Evolutionary conservation across 2,888 invertebrate genomes (phyloP).

Genomic region (Macrosoma leucophasiata): DNA sequence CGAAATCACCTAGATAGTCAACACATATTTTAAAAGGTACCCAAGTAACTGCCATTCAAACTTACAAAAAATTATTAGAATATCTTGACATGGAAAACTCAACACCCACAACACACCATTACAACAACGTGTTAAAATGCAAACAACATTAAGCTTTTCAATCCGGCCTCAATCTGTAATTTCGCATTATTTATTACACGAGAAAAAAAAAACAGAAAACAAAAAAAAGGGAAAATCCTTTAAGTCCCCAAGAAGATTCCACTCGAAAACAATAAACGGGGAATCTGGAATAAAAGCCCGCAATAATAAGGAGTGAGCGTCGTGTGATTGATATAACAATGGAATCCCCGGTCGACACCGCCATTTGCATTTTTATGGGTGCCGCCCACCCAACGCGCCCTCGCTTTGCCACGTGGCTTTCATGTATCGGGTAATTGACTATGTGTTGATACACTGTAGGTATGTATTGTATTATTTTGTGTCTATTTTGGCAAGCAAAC

Average conservation of each 20-base stretch:
- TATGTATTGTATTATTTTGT: too few relatives aligned
- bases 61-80: too few relatives aligned
- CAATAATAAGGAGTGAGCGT: conserved; percentile 54
- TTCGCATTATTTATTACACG: conserved; percentile 14
- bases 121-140: too few relatives aligned
- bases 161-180: background rate
- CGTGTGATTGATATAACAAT: conserved; percentile 66
- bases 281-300: conserved; percentile 45
- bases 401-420: too few relatives aligned
- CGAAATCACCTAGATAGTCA: too few relatives aligned
- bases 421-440: too few relatives aligned
- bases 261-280: conserved; percentile 52
- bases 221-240: conserved; percentile 21
- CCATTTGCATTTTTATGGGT: conserved; percentile 76
- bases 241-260: conserved; percentile 25
- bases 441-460: too few relatives aligned
- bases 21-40: too few relatives aligned
- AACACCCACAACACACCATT: too few relatives aligned
- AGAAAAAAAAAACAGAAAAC: conserved; percentile 11
- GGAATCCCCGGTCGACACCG: conserved; percentile 73
- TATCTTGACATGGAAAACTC: too few relatives aligned
- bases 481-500: too few relatives aligned
- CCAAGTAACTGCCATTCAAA: too few relatives aligned
- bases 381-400: conserved; percentile 32
- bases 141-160: background rate